Conservation (phyloP, 1,140 invertebrate species). For the Aphidius ervi region DNA sequence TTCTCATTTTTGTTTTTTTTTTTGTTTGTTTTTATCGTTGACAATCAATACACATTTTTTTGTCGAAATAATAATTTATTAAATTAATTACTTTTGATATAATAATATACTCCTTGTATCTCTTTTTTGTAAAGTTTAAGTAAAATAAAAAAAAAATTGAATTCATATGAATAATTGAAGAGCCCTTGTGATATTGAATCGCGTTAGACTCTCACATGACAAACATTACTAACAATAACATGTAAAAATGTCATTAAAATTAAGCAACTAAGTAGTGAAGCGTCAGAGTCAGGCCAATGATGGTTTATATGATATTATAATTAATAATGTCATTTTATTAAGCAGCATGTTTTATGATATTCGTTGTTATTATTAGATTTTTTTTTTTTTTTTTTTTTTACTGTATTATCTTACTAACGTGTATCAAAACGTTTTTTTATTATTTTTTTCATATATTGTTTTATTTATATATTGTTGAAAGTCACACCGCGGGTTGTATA, state of each 20-base stretch:
- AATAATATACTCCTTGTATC: no score
- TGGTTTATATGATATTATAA: conserved; percentile 20
- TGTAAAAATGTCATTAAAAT: conserved; percentile 30
- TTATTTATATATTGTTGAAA: conserved; percentile 28
- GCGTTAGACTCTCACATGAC: conserved; percentile 28
- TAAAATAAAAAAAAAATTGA: background rate
- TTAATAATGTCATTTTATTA: conserved; percentile 37
- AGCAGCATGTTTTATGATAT: conserved; percentile 36
- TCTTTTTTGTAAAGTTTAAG: background rate
- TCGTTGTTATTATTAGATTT: conserved; percentile 29
- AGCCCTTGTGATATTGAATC: conserved; percentile 6
- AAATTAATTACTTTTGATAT: no score
- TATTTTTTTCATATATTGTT: conserved; percentile 14
- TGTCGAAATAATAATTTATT: no score
- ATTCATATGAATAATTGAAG: background rate
- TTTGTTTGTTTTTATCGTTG: background rate
- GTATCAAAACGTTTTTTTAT: background rate
- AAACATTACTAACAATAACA: conserved; percentile 32
- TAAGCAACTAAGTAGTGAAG: conserved; percentile 46
- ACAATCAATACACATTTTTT: no score
- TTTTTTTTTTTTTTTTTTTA: conserved; percentile 29
- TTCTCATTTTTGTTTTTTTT: conserved; percentile 1
- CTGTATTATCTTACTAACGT: conserved; percentile 18
- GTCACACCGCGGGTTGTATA: conserved; percentile 43
- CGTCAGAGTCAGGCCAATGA: conserved; percentile 34